Evolutionary conservation across 1,140 invertebrate genomes (phyloP).

Genomic region (Pseudomyrmex dendroicus): DNA sequence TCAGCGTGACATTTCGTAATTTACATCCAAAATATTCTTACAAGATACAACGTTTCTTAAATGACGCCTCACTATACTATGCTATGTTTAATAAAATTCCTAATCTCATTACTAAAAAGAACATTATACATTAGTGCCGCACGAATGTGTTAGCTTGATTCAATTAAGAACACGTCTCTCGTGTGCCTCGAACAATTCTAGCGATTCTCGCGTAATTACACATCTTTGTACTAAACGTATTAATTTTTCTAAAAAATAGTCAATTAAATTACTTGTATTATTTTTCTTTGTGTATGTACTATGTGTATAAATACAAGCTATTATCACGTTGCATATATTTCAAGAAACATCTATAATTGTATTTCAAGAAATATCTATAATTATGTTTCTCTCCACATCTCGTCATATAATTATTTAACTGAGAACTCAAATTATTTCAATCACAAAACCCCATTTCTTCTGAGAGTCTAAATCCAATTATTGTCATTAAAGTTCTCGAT

Average conservation of each 20-base stretch:
- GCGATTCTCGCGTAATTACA: background rate
- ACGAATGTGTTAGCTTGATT: background rate
- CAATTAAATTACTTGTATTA: slow-evolving; percentile 6
- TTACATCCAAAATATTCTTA: background rate
- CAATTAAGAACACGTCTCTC: slow-evolving; percentile 12
- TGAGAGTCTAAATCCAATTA: slow-evolving; percentile 3
- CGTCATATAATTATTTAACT: slow-evolving; percentile 3
- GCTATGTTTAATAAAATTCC: background rate
- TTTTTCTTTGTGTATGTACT: background rate
- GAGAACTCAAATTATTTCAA: background rate
- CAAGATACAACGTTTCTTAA: background rate
- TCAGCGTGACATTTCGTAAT: background rate
- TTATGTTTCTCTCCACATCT: slow-evolving; percentile 4
- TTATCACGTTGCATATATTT: background rate
- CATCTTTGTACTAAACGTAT: slow-evolving; percentile 7
- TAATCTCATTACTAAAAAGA: slow-evolving; percentile 13
- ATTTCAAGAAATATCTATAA: slow-evolving; percentile 12
- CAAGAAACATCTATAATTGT: slow-evolving; percentile 3
- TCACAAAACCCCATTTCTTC: background rate
- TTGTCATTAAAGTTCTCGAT: background rate
- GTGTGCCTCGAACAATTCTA: background rate
- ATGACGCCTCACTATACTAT: background rate
- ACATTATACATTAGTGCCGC: background rate
- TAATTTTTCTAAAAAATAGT: background rate
- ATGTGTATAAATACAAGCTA: background rate